Conservation (phyloP, 2,113 vertebrate genomes). For the Corydoras maculifer region DNA sequence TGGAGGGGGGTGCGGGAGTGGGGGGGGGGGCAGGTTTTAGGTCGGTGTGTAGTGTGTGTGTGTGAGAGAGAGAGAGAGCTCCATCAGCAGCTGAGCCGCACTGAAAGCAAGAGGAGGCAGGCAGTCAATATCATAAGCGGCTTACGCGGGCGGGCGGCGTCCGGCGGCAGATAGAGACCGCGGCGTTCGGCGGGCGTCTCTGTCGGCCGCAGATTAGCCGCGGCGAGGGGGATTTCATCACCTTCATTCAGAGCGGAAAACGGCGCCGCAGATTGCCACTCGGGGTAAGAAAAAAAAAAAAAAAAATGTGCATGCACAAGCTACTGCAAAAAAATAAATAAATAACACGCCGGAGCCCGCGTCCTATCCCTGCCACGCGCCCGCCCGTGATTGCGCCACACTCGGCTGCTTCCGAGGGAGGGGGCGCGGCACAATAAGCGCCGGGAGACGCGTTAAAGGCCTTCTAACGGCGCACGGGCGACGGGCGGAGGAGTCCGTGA, state of each 20-base stretch:
- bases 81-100: too few relatives aligned
- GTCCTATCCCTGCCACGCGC: constrained; percentile 42
- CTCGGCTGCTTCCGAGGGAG: constrained; percentile 31
- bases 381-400: constrained; percentile 44
- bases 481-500: constrained; percentile 45
- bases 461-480: constrained; percentile 45
- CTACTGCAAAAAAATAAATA: constrained; percentile 35
- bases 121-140: too few relatives aligned
- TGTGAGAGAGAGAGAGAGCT: background rate
- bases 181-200: constrained; percentile 44
- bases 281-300: constrained; percentile 2
- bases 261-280: constrained; percentile 45
- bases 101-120: too few relatives aligned
- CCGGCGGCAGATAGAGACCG: constrained; percentile 45
- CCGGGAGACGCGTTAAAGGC: constrained; percentile 40
- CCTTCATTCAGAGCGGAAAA: constrained; percentile 49
- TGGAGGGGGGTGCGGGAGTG: background rate
- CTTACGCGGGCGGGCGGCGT: constrained; percentile 23
- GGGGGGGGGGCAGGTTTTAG: constrained; percentile 33
- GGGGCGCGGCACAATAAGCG: constrained; percentile 42
- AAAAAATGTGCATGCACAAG: constrained; percentile 46
- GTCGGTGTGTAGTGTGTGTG: constrained; percentile 17
- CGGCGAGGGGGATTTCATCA: constrained; percentile 48
- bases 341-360: constrained; percentile 12
- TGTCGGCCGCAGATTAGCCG: constrained; percentile 49